Evolutionary conservation across 2,888 invertebrate species (phyloP).

Genomic region (Chymomyza amoena): DNA sequence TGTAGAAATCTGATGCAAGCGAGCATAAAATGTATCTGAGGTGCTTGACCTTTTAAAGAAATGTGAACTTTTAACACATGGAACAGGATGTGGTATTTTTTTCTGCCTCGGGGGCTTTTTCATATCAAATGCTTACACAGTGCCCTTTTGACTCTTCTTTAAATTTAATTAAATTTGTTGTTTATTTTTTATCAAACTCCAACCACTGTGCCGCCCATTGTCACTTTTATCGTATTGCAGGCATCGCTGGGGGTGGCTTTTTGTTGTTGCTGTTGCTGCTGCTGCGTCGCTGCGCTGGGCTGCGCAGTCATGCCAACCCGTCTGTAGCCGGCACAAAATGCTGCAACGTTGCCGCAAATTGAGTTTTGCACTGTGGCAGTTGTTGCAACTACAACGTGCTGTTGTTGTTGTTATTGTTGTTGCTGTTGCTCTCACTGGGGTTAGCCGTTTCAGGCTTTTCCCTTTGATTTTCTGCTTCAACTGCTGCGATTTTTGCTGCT

Average conservation of each 20-base stretch:
- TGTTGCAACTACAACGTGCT: background rate
- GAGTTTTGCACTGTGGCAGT: conserved; percentile 65
- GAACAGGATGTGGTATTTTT: too few species aligned
- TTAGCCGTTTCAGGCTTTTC: conserved; percentile 1
- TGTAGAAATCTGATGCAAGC: too few species aligned
- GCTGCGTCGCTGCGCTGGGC: background rate
- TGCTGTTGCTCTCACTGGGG: background rate
- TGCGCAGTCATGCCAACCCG: background rate
- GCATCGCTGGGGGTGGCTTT: background rate
- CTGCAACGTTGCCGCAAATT: conserved; percentile 37
- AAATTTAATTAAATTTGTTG: too few species aligned
- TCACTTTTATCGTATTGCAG: background rate
- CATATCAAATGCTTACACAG: too few species aligned
- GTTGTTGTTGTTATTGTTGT: too few species aligned
- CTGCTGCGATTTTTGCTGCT: conserved; percentile 23
- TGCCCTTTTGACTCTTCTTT: too few species aligned
- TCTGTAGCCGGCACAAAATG: background rate
- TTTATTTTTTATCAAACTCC: background rate
- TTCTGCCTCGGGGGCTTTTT: too few species aligned
- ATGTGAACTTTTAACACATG: too few species aligned
- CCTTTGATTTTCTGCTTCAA: conserved; percentile 31
- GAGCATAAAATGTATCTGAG: too few species aligned
- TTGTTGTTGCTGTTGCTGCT: background rate
- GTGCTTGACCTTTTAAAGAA: too few species aligned
- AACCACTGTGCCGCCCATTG: background rate